Evolutionary conservation across 2,113 vertebrate species (phyloP), one percentile per base, ranked within the genome.

Genomic region (Labeo catla): DNA sequence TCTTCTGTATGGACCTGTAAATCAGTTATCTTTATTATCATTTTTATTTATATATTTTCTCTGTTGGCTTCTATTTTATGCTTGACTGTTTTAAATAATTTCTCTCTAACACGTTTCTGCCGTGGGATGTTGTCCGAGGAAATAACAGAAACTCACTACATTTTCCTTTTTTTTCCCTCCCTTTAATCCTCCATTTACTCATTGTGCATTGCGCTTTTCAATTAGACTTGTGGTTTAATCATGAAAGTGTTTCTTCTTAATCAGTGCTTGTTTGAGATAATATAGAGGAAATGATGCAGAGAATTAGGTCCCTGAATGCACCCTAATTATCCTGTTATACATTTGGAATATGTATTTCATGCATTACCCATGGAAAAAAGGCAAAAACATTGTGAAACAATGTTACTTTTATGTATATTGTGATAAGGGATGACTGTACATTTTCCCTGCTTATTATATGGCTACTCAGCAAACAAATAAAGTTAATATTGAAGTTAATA

Each of bases 41-140:
- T 19, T 49, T 23, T 13, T 39, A 50, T 49, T 52, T 76, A 11
- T 0, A 36, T 21, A 6, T 68, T 28, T 70, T 70, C 54, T 82
- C 4, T 70, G 81, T 72, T 54, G 13, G 50, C 21, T 39, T 79
- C 49, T 23, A 73, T 83, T 72, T 83, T 81, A 87, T 78, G 81
- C 81, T 47, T 70, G 2, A 39, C 57, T 65, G 43, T 83, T 39
- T 86, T 45, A 82, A 49, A 76, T 68, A 15, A 43, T 76, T 83
- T 83, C 13, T 82, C 74, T 13, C n/a, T 47, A 59, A 19, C 39
- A 34, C 4, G 21, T 36, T 36, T 83, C 54, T 79, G 49, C 84
- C 39, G 1, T 54, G 7, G n/a, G 45, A 65, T 15, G 28, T 36
- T 76, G 63, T 84, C 66, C 11, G 16, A 77, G 47, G 5, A 57